Evolutionary conservation across 2,113 vertebrate genomes (phyloP).

Genomic region (Strix uralensis): DNA sequence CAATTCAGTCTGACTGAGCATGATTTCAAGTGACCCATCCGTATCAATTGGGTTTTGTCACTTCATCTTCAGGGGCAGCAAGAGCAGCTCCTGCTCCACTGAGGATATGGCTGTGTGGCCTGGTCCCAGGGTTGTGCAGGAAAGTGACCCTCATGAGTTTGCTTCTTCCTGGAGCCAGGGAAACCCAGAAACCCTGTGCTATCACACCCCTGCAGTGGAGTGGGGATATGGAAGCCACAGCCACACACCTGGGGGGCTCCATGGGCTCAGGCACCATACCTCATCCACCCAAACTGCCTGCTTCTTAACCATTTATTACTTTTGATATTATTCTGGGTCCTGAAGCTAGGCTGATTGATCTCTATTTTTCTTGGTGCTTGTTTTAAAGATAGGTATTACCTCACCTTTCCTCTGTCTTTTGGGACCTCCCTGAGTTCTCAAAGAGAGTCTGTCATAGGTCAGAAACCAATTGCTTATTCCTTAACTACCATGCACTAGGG

Average conservation of each 20-base stretch:
- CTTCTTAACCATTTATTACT: not conserved
- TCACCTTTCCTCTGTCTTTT: not conserved
- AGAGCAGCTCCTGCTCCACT: not conserved
- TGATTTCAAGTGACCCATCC: not conserved
- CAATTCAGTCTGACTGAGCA: not conserved
- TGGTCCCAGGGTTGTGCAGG: not conserved
- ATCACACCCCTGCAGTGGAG: not conserved
- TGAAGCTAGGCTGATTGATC: not conserved
- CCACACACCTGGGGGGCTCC: rapidly evolving
- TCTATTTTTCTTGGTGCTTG: not conserved
- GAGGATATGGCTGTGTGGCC: rapidly evolving
- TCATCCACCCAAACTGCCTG: not conserved
- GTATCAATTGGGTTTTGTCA: rapidly evolving
- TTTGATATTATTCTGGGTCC: not conserved
- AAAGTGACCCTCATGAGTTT: not conserved
- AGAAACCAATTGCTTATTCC: not conserved
- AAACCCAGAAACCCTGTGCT: not conserved
- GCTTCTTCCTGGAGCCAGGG: not conserved
- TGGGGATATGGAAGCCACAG: not conserved
- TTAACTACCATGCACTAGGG: not conserved
- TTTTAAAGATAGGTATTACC: not conserved
- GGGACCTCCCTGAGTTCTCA: not conserved
- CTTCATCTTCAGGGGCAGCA: not conserved
- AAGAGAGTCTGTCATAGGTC: not conserved
- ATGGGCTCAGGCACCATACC: rapidly evolving